Conservation (phyloP, 2,797 vertebrate genomes). For the Adrianichthys oophorus region DNA sequence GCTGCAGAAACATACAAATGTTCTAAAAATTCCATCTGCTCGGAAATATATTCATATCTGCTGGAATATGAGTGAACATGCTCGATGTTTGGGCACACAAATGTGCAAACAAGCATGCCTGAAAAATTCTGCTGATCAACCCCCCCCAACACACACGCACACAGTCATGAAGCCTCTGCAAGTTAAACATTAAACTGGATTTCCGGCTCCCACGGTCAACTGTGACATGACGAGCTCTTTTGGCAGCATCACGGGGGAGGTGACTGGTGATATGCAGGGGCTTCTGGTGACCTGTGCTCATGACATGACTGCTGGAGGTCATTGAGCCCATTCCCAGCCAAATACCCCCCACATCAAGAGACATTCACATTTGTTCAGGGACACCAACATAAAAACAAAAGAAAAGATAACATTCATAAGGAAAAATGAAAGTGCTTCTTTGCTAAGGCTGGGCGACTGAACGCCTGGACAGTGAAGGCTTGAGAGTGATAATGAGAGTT, state of each 20-base stretch:
- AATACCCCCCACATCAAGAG: slow-evolving; percentile 20
- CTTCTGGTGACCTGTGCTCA: slow-evolving; percentile 26
- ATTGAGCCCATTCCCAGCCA: slow-evolving; percentile 34
- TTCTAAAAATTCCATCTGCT: slow-evolving; percentile 4
- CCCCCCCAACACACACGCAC: background rate
- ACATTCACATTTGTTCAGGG: slow-evolving; percentile 29
- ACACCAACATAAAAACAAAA: slow-evolving; percentile 22
- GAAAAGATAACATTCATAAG: slow-evolving; percentile 19
- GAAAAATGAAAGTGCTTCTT: slow-evolving; percentile 38
- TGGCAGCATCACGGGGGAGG: slow-evolving; percentile 56
- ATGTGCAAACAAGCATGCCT: slow-evolving; percentile 15
- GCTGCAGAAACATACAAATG: slow-evolving; percentile 8
- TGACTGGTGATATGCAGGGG: slow-evolving; percentile 25
- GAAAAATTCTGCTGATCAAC: background rate
- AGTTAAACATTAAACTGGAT: slow-evolving; percentile 65
- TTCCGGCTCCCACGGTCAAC: slow-evolving; percentile 58
- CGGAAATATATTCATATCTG: slow-evolving; percentile 5
- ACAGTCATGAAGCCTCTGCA: background rate
- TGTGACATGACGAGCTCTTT: slow-evolving; percentile 47
- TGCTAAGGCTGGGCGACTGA: slow-evolving; percentile 10
- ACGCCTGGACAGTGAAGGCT: slow-evolving; percentile 1
- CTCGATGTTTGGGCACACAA: slow-evolving; percentile 8
- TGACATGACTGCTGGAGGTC: slow-evolving; percentile 36
- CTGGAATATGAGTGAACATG: background rate
- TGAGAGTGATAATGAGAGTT: slow-evolving; percentile 11